These are phyloP conservation scores for Bubo bubo DNA, from an alignment of 2,113 vertebrate species.

Conservation along the genomic window DNA sequence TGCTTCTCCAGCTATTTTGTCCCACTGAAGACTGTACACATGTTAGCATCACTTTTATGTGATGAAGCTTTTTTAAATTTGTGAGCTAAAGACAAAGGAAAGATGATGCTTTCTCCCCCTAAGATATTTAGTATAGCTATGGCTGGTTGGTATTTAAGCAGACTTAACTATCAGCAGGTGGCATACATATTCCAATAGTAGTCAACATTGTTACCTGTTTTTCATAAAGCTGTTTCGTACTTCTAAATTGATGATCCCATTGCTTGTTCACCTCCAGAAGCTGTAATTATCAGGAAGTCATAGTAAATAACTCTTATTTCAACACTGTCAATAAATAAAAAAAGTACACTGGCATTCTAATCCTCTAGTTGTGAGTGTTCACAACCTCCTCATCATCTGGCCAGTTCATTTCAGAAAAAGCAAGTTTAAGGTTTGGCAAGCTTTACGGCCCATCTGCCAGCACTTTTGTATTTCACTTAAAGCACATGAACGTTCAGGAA, in stretches of 20 bases:
- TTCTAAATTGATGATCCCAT: slow-evolving; percentile 77
- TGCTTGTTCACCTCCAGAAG: slow-evolving; percentile 79
- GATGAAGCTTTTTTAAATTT: neutral
- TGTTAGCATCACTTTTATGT: neutral
- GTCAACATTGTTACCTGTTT: slow-evolving; percentile 69
- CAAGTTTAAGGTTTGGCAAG: neutral
- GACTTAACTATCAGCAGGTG: neutral
- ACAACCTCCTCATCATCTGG: neutral
- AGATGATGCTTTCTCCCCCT: neutral
- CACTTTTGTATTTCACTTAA: neutral
- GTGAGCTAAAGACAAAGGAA: neutral
- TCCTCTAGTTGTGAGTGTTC: neutral
- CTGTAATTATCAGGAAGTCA: slow-evolving; percentile 67
- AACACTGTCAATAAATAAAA: neutral
- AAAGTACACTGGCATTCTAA: neutral
- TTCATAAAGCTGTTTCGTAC: slow-evolving; percentile 75
- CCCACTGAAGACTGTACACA: neutral
- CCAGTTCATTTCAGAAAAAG: neutral
- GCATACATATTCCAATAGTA: neutral
- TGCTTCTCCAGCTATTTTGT: neutral
- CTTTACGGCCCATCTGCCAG: neutral
- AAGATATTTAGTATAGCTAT: neutral
- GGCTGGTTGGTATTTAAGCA: neutral
- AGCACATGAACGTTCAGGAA: neutral
- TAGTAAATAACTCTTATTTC: slow-evolving; percentile 15